Evolutionary conservation across 53 echinoderm and acorn worm genomes (phyloP), one percentile per base, ranked within the genome.

Genomic region (Luidia sarsii): DNA sequence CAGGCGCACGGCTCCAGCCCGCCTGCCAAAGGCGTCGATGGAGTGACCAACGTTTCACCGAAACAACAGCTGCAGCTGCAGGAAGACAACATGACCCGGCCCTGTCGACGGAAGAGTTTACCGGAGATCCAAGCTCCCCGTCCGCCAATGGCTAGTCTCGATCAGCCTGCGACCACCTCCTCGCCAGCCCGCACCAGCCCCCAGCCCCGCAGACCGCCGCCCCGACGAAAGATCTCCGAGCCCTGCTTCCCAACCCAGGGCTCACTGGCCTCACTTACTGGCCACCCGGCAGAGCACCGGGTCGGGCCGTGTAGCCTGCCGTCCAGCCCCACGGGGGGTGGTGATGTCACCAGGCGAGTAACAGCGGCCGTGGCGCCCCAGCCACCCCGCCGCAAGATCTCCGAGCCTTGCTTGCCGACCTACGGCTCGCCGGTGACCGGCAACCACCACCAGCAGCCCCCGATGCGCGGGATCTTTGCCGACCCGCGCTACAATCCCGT

Each of bases 211-310:
- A 39, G 41, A 11, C 6, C 11, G 41, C 59, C 62, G 22, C 77
- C 77, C 5, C 55, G 60, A 43, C 77, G 77, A 19, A 77, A 77
- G 61, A 77, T 60, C 7, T 77, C 77, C 19, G 77, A 60, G 48
- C 77, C 61, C 2, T 77, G 77, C 21, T 72, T 56, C 5, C 38
- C 56, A 1, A 30, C 57, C 20, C 10, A 50, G 36, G 15, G 20
- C 14, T 28, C 36, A 2, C 63, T 36, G 33, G 4, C 19, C n/a
- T 61, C 61, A 18, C 4, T 1, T 18, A 7, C 31, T 33, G n/a
- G n/a, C n/a, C n/a, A n/a, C n/a, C n/a, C n/a, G n/a, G n/a, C n/a
- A n/a, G n/a, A n/a, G n/a, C n/a, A n/a, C n/a, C n/a, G n/a, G n/a
- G n/a, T n/a, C n/a, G n/a, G n/a, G n/a, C n/a, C n/a, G n/a, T n/a